A percentile compares a stretch with the other conserved stretches of the same genome.
These are phyloP conservation scores for Eupsilia transversa DNA, from an alignment of 2,888 invertebrate species.

Conservation along the genomic window DNA sequence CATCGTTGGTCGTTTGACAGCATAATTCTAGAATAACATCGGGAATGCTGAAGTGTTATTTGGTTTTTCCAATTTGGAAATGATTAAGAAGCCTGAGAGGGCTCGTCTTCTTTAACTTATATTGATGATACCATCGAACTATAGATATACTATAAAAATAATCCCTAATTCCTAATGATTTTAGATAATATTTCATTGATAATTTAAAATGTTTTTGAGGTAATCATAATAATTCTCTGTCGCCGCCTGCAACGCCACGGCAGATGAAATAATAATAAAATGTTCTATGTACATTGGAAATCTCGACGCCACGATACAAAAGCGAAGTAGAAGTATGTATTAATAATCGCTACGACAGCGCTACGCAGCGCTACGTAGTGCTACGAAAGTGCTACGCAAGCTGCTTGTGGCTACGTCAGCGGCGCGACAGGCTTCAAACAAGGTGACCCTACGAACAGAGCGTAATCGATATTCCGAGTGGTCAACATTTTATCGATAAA, in stretches of 20 bases:
- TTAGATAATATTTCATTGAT: neutral
- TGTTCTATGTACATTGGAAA: constrained; percentile 13
- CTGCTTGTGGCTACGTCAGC: constrained; percentile 52
- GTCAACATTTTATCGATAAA: constrained; percentile 38
- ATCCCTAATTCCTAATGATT: neutral
- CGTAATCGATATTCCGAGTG: constrained; percentile 56
- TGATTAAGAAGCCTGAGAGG: neutral
- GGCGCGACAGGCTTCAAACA: constrained; percentile 42
- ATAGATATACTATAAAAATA: neutral
- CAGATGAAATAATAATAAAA: constrained; percentile 12
- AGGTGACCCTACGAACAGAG: constrained; percentile 39
- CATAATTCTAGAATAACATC: constrained; percentile 31
- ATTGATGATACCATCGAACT: no score
- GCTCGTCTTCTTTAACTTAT: no score
- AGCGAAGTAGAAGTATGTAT: constrained; percentile 25
- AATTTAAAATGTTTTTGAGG: constrained; percentile 5
- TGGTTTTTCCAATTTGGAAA: neutral
- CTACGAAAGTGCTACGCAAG: constrained; percentile 57
- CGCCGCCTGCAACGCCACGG: neutral
- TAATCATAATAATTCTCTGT: constrained; percentile 2
- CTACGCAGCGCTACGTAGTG: constrained; percentile 56
- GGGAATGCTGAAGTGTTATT: neutral
- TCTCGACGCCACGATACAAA: constrained; percentile 3
- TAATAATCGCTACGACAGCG: constrained; percentile 47
- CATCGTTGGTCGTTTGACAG: constrained; percentile 38